Percentiles rank a stretch among this genome's conserved stretches.
These are phyloP conservation scores for Lissonota sp. DNA, from an alignment of 2,888 invertebrate species.

Conservation along the genomic window DNA sequence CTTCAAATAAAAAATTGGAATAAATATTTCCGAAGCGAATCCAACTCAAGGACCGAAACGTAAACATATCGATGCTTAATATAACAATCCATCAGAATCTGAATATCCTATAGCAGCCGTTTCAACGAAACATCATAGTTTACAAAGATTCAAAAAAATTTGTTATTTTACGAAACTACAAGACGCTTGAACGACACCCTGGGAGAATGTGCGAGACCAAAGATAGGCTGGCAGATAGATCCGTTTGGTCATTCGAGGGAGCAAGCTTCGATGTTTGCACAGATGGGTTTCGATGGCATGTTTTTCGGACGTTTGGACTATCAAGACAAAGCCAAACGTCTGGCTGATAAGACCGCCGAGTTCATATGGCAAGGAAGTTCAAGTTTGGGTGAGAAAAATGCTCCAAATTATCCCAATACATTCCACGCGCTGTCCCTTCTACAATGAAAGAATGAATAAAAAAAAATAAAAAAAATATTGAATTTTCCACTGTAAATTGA, in stretches of 20 bases:
- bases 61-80: too few species aligned
- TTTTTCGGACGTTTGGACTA: conserved; percentile 95
- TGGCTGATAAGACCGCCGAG: conserved; percentile 88
- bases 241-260: conserved; percentile 95
- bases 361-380: conserved; percentile 93
- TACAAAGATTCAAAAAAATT: too few species aligned
- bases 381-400: conserved; percentile 86
- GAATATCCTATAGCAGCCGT: too few species aligned
- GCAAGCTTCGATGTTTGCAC: conserved; percentile 91
- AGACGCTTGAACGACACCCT: conserved; percentile 87
- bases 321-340: conserved; percentile 89
- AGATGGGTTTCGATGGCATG: conserved; percentile 95
- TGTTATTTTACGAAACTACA: conserved; percentile 13
- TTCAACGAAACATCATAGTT: too few species aligned
- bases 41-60: too few species aligned
- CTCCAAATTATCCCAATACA: conserved; percentile 41
- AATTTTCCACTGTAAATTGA: neutral
- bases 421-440: conserved; percentile 13
- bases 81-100: too few species aligned
- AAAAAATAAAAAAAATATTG: neutral
- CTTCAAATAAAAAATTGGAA: too few species aligned
- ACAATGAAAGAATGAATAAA: conserved; percentile 70
- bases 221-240: conserved; percentile 92
- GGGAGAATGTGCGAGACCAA: conserved; percentile 90
- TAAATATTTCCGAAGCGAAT: too few species aligned